Conservation (phyloP, 2,888 invertebrate species). For the Cephonodes hylas region DNA sequence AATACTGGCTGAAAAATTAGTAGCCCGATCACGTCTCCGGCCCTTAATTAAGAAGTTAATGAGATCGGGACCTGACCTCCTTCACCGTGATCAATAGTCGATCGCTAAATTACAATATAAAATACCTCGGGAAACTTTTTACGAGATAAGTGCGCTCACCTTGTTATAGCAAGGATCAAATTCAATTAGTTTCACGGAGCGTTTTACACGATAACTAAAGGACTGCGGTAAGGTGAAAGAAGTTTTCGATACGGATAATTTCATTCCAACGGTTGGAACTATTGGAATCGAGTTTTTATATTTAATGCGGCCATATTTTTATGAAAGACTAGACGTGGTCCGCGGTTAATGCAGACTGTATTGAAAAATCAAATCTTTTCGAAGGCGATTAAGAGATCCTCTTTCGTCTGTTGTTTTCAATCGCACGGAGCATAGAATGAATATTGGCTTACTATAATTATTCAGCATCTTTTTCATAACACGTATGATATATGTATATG, state of each 20-base stretch:
- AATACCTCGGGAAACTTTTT: slow-evolving; percentile 21
- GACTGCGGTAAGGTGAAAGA: neutral
- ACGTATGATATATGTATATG: no score
- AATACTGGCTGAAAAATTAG: slow-evolving; percentile 29
- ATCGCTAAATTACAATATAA: slow-evolving; percentile 15
- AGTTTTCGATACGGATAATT: slow-evolving; percentile 8
- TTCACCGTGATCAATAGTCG: slow-evolving; percentile 54
- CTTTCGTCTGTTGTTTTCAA: no score
- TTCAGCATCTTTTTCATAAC: no score
- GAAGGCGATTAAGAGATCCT: no score
- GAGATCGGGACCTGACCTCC: slow-evolving; percentile 58
- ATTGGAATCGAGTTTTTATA: neutral
- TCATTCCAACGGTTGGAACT: neutral
- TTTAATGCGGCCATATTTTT: neutral
- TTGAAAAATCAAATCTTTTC: no score
- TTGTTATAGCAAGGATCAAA: slow-evolving; percentile 36
- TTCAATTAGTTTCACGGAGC: slow-evolving; percentile 27
- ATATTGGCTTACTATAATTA: no score
- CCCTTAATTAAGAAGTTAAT: slow-evolving; percentile 75
- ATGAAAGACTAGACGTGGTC: no score
- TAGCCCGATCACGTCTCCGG: slow-evolving; percentile 56
- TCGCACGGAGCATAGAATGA: no score
- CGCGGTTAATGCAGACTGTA: no score
- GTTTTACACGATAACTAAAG: neutral
- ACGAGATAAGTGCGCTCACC: slow-evolving; percentile 28